phyloP scores from a whole-genome alignment of 2,888 invertebrate species.

The Blomia tropicalis region DNA sequence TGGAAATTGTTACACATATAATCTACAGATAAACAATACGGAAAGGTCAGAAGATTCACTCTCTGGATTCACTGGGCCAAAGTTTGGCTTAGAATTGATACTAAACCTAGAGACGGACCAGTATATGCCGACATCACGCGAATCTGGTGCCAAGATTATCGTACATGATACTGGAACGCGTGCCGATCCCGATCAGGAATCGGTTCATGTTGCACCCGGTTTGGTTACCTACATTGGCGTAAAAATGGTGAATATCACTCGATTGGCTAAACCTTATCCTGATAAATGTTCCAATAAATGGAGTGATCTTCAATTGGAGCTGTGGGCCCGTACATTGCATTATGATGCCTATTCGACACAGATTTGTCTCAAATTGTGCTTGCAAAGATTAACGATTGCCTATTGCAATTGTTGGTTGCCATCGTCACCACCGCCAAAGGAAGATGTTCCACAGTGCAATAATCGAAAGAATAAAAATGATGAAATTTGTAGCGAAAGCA shows the following conservation, averaged over 20 bases:
- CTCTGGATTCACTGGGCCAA: constrained; percentile 24
- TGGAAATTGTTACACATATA: constrained; percentile 26
- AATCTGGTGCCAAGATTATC: constrained; percentile 26
- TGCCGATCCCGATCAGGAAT: constrained; percentile 27
- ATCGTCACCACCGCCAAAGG: constrained; percentile 21
- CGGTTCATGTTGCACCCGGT: constrained; percentile 26
- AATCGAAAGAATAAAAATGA: constrained; percentile 19
- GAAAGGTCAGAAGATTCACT: neutral
- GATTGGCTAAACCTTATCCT: constrained; percentile 24
- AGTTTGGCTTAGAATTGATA: constrained; percentile 25
- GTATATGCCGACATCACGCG: constrained; percentile 27
- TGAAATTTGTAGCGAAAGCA: constrained; percentile 19
- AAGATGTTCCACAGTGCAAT: constrained; percentile 16
- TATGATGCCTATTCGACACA: constrained; percentile 26
- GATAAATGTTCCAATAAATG: constrained; percentile 25
- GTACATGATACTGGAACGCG: constrained; percentile 15
- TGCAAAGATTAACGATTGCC: constrained; percentile 21
- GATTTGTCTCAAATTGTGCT: constrained; percentile 25
- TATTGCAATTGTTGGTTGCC: constrained; percentile 24
- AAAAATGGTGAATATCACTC: constrained; percentile 26
- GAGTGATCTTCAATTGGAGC: constrained; percentile 6
- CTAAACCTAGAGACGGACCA: constrained; percentile 25
- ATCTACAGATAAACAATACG: constrained; percentile 18
- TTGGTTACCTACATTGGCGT: constrained; percentile 27
- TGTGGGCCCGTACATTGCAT: constrained; percentile 22